Evolutionary conservation across 2,113 vertebrate genomes (phyloP), one percentile per base, ranked within the genome.

Genomic region (Boulengeromyrus knoepffleri): DNA sequence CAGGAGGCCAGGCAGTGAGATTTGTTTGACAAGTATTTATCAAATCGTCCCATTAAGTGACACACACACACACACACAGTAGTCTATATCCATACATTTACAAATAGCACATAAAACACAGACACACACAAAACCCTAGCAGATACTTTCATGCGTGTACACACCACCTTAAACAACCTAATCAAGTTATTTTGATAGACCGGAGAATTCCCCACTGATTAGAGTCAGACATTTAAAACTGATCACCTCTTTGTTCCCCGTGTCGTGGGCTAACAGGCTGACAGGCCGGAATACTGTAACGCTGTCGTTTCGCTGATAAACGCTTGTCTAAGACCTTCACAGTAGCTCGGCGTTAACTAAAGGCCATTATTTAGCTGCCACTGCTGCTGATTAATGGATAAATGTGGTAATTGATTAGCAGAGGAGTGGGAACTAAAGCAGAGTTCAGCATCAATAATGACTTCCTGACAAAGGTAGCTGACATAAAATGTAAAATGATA

Each of bases 351-450:
- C 93, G 93, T 93, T 95, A 96, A 96, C 95, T 93, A 95, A 95
- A 95, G 95, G 95, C 96, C 96, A 96, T 97, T 98, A 97, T 96
- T 97, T 97, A 96, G 96, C 97, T 96, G 96, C 97, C 97, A 96
- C 95, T 95, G 93, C 89, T 95, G 96, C 97, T 98, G 98, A 98
- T 99, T 97, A 98, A 98, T 99, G 97, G 97, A 98, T 98, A 97
- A 96, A 97, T 94, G 96, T 95, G 96, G 97, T 98, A 98, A 99
- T 96, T 99, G 98, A 99, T 99, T 99, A 98, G 97, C 95, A 94
- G 95, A 95, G 96, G 96, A 97, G 97, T 97, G 97, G 96, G 96
- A 98, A 98, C 97, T 97, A 97, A 97, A 98, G 96, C 95, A 93
- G 97, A 96, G 96, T 97, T 95, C 94, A 94, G 96, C 96, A 95